These are phyloP conservation scores for Nannoperca obscura DNA, from an alignment of 2,797 vertebrate species.

Conservation along the genomic window DNA sequence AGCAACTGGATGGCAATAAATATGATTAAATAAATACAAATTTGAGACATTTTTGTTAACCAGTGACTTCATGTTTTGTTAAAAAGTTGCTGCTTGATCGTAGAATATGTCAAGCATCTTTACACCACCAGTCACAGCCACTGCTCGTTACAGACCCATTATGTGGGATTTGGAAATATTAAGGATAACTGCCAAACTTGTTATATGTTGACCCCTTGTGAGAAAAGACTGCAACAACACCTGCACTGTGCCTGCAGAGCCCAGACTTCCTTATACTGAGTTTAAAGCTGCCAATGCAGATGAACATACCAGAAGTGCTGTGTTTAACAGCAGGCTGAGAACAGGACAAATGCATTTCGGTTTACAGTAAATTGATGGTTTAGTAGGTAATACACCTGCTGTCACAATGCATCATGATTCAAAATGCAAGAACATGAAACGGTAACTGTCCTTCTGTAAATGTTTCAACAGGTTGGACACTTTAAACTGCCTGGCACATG, in stretches of 20 bases:
- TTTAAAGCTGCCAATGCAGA: neutral
- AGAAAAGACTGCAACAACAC: conserved; percentile 32
- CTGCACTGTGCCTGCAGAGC: neutral
- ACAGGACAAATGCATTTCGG: neutral
- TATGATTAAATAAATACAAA: neutral
- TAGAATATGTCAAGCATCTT: conserved; percentile 7
- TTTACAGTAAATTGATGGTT: neutral
- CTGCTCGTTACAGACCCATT: neutral
- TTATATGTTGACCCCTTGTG: conserved; percentile 33
- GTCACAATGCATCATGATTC: neutral
- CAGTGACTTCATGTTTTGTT: neutral
- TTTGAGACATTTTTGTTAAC: conserved; percentile 1
- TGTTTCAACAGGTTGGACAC: conserved; percentile 1
- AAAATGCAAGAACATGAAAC: neutral
- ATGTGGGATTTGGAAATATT: neutral
- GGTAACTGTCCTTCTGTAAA: neutral
- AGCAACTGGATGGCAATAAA: neutral
- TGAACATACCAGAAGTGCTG: neutral
- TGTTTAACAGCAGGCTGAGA: neutral
- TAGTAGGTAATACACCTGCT: neutral
- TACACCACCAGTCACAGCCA: neutral
- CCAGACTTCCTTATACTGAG: neutral
- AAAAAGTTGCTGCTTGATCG: neutral
- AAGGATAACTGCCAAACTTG: neutral
- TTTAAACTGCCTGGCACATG: neutral